These are phyloP conservation scores for Brachypodius melanocephalos DNA, from an alignment of 2,113 vertebrate genomes.

Conservation along the genomic window DNA sequence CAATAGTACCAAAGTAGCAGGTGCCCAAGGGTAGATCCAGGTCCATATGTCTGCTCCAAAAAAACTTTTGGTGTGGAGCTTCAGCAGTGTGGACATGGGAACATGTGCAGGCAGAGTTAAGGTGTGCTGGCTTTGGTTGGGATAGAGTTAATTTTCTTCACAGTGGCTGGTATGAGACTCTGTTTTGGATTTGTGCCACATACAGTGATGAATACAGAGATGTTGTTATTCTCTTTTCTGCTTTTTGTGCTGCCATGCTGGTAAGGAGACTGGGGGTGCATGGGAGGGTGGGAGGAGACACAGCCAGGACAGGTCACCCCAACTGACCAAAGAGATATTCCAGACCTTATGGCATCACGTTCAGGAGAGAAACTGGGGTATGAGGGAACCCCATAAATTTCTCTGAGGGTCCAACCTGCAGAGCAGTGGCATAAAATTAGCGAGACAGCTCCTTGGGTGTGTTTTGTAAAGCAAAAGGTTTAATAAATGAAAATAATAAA, in stretches of 20 bases:
- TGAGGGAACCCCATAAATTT: too few species aligned
- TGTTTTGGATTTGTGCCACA: not conserved
- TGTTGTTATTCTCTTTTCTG: not conserved
- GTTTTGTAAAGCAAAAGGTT: too few species aligned
- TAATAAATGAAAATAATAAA: too few species aligned
- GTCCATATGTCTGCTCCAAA: not conserved
- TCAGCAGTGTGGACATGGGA: not conserved
- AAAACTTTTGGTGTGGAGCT: rapidly evolving
- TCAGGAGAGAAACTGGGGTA: rapidly evolving
- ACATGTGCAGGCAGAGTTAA: rapidly evolving
- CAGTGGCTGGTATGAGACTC: not conserved
- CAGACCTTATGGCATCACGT: not conserved
- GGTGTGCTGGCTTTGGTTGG: not conserved
- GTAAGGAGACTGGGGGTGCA: not conserved
- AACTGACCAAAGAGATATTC: not conserved
- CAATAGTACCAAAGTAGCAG: not conserved
- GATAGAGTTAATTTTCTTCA: not conserved
- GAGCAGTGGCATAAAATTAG: too few species aligned
- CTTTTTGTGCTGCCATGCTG: rapidly evolving
- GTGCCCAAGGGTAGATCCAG: not conserved
- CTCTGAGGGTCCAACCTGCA: too few species aligned
- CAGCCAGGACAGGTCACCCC: not conserved
- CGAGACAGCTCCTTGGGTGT: too few species aligned
- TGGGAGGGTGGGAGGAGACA: not conserved
- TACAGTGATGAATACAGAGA: not conserved